These are phyloP conservation scores for Ptychochromis oligacanthus DNA, from an alignment of 2,113 vertebrate genomes.

Conservation along the genomic window DNA sequence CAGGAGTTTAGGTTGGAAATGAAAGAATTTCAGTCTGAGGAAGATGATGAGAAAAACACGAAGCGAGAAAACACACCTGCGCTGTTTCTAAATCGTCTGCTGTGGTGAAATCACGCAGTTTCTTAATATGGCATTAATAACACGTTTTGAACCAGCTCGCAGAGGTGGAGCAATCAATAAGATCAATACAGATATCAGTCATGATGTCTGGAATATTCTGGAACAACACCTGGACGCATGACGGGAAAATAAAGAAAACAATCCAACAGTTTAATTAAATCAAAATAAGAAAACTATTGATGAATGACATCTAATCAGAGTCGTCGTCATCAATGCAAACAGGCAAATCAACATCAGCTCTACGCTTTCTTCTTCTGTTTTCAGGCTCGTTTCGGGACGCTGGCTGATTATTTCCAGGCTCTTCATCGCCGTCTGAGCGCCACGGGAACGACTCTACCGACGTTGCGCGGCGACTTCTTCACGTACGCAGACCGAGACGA, in stretches of 20 bases:
- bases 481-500: conserved; percentile 94
- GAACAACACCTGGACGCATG: background rate
- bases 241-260: background rate
- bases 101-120: too few relatives aligned
- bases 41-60: too few relatives aligned
- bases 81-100: too few relatives aligned
- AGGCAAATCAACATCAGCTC: background rate
- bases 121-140: too few relatives aligned
- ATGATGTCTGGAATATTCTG: background rate
- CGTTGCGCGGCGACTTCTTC: conserved; percentile 92
- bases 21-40: too few relatives aligned
- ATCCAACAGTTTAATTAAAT: too few relatives aligned
- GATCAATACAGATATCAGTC: background rate
- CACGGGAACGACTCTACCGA: conserved; percentile 69
- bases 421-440: conserved; percentile 74
- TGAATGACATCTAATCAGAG: background rate
- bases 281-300: background rate
- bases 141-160: too few relatives aligned
- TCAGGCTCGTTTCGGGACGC: conserved; percentile 91
- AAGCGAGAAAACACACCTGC: too few relatives aligned
- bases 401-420: conserved; percentile 91
- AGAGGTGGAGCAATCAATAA: too few relatives aligned
- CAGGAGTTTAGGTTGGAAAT: too few relatives aligned
- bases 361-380: background rate
- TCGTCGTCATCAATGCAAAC: background rate